Base-by-base conservation (phyloP, 2,888 invertebrate genomes). In the Ctena decussata region DNA sequence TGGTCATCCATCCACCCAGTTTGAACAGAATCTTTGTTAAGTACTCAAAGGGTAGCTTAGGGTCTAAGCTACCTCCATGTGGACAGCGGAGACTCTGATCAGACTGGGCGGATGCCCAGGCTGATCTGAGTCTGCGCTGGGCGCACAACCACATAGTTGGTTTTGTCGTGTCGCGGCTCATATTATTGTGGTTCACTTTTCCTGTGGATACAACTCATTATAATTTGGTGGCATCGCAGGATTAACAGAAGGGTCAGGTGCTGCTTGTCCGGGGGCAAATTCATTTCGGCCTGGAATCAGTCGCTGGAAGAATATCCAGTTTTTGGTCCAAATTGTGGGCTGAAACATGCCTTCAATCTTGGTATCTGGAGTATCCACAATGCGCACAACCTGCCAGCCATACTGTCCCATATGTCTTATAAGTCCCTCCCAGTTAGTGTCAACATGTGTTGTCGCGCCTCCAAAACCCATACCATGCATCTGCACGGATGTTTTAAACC, bases 371-470 rank as follows among this genome's bases (percentile, higher is more conserved):
- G 93, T 94, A 70, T 92, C 90, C 24, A 94, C 74, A 32, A 92
- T 90, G 49, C 92, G 89, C 8, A 94, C 93, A 27, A 95, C 86
- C 83, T 95, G 94, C 95, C 95, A 95, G 21, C 95, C 95, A n/a
- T 84, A 86, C 30, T 85, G 84, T 0, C 94, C 95, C 92, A 94
- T 93, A 11, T 92, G 91, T 11, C 91, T 92, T 30, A 94, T 90
- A 1, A 92, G 77, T 3, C 92, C 92, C 32, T 94, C 92, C 95
- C 95, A 95, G 72, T 93, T 91, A 0, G 88, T 77, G 76, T 57
- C 80, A 6, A 85, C 84, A 11, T 72, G 80, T 30, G 82, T 77
- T 0, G 80, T 77, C 1, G 76, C 72, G 5, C 88, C 85, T 11
- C 88, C 84, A 37, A 91, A 84, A 0, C 90, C 90, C 39, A 87